Conservation (phyloP, 2,797 vertebrate species). For the Hypotaenidia okinawae region DNA sequence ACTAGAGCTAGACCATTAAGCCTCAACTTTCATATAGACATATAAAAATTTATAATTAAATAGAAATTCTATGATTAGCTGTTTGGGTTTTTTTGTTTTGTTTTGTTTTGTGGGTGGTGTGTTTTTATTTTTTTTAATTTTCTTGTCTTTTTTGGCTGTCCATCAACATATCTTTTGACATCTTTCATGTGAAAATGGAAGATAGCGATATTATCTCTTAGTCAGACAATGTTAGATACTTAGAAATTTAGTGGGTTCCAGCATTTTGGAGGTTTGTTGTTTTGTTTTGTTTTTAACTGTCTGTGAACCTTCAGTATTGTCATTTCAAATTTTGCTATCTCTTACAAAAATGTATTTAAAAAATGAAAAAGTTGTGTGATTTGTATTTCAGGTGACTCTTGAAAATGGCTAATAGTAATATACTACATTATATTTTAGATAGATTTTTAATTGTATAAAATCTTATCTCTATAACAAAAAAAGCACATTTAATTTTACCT, state of each 20-base stretch:
- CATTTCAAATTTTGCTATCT: background rate
- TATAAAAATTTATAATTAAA: background rate
- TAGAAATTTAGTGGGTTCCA: background rate
- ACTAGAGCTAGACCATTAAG: background rate
- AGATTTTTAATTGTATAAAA: background rate
- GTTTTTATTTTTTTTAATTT: background rate
- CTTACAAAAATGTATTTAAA: background rate
- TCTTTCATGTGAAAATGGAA: background rate
- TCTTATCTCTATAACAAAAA: background rate
- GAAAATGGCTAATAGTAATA: background rate
- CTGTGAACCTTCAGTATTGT: background rate
- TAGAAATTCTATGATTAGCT: background rate
- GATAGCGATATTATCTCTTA: background rate
- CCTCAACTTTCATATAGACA: background rate
- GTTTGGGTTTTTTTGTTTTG: too few species aligned
- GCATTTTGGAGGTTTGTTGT: background rate
- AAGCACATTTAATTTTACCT: background rate
- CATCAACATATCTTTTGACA: background rate
- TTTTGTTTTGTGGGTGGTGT: background rate
- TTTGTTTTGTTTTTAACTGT: background rate
- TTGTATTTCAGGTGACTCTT: background rate
- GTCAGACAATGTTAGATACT: too few species aligned
- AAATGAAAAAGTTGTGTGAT: background rate
- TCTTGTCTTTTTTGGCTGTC: background rate
- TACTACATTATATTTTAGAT: background rate